Conservation (phyloP, 92 coral and sea anemone species). For the Parazoanthus swiftii region DNA sequence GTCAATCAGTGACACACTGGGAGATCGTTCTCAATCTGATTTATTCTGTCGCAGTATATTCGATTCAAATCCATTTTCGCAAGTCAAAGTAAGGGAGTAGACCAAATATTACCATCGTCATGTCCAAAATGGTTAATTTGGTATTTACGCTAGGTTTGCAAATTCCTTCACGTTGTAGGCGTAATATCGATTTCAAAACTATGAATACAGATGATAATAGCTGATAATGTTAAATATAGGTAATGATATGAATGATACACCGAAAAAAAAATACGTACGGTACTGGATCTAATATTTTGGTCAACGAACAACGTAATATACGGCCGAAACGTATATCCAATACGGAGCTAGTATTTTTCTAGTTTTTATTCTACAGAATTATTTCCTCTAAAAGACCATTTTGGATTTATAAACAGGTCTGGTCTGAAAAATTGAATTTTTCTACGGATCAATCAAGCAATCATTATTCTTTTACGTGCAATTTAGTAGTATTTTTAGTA, state of each 20-base stretch:
- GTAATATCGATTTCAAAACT: constrained; percentile 25
- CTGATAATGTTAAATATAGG: too few relatives aligned
- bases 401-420: too few relatives aligned
- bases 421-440: too few relatives aligned
- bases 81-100: constrained; percentile 14
- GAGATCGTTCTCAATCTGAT: constrained; percentile 3
- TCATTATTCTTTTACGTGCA: too few relatives aligned
- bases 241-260: too few relatives aligned
- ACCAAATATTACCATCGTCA: constrained; percentile 1
- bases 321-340: neutral
- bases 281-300: too few relatives aligned
- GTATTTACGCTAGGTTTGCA: constrained; percentile 3
- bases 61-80: constrained; percentile 16
- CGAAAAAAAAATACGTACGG: too few relatives aligned
- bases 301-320: too few relatives aligned
- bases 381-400: too few relatives aligned
- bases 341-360: constrained; percentile 17
- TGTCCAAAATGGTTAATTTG: constrained; percentile 1
- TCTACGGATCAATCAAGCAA: too few relatives aligned
- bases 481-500: too few relatives aligned
- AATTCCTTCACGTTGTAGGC: neutral
- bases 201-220: neutral
- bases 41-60: neutral
- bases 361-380: too few relatives aligned
- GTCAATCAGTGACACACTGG: neutral